Conservation (phyloP, 1,140 invertebrate genomes). For the Nasonia giraulti region DNA sequence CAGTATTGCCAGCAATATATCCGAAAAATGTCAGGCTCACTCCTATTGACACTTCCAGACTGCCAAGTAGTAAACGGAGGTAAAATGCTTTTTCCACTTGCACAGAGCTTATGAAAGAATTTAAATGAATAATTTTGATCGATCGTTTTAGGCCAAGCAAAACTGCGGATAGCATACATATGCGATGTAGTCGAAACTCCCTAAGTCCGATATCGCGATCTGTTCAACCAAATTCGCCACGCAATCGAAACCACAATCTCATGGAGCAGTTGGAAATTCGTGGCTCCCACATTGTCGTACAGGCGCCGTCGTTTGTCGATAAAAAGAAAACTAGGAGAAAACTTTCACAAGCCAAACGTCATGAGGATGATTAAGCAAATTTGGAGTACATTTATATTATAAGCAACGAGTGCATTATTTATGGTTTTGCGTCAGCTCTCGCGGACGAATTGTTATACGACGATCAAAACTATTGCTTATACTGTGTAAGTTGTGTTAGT, state of each 20-base stretch:
- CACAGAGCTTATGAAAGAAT: background rate
- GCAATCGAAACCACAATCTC: background rate
- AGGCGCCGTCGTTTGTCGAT: background rate
- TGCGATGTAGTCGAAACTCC: slow-evolving; percentile 58
- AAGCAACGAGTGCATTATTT: background rate
- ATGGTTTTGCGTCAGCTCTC: background rate
- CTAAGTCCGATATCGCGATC: slow-evolving; percentile 64
- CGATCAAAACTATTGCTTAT: no score
- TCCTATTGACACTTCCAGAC: slow-evolving; percentile 65
- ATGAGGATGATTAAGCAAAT: slow-evolving; percentile 1
- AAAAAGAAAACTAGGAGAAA: background rate
- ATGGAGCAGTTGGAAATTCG: slow-evolving; percentile 15
- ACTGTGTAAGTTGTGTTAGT: no score
- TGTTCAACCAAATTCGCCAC: slow-evolving; percentile 19
- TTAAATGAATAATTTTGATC: background rate
- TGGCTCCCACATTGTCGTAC: slow-evolving; percentile 26
- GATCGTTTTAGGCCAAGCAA: slow-evolving; percentile 55
- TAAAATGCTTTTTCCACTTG: slow-evolving; percentile 46
- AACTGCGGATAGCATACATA: slow-evolving; percentile 52
- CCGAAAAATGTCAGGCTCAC: slow-evolving; percentile 70
- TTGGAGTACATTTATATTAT: background rate
- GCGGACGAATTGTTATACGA: no score
- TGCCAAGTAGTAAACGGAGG: slow-evolving; percentile 67
- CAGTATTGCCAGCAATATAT: slow-evolving; percentile 62
- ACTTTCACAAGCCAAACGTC: background rate